Conservation (phyloP, 2,888 invertebrate species). For the Schizaphis graminum region DNA sequence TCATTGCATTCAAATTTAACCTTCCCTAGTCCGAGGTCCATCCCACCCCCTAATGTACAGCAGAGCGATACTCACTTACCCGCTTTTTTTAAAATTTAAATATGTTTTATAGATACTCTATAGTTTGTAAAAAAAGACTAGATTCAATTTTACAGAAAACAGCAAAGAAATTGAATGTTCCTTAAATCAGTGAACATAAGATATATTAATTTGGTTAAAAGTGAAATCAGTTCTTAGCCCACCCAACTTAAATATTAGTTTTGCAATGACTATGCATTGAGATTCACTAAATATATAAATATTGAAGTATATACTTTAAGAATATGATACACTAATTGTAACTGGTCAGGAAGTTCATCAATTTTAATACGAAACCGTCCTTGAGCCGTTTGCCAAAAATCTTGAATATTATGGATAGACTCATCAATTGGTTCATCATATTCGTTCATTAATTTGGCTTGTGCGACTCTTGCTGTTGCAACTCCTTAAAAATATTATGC, state of each 20-base stretch:
- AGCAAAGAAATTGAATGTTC: neutral
- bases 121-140: neutral
- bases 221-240: neutral
- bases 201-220: neutral
- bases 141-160: neutral
- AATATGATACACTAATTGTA: slow-evolving; percentile 93
- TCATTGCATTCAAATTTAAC: too few species aligned
- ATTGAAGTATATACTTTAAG: slow-evolving; percentile 76
- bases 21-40: too few species aligned
- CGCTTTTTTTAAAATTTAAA: neutral
- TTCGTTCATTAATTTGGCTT: slow-evolving; percentile 82
- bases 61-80: too few species aligned
- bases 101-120: neutral
- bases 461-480: slow-evolving; percentile 81
- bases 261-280: neutral
- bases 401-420: slow-evolving; percentile 82
- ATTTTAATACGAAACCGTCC: slow-evolving; percentile 93
- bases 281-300: slow-evolving; percentile 1
- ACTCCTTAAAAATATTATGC: slow-evolving; percentile 72
- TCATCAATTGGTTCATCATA: slow-evolving; percentile 81
- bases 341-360: slow-evolving; percentile 89
- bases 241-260: neutral
- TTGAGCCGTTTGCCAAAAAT: slow-evolving; percentile 93
- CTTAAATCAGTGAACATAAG: neutral
- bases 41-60: too few species aligned